Evolutionary conservation across 2,797 vertebrate genomes (phyloP), one percentile per base, ranked within the genome.

Genomic region (Spizella passerina): DNA sequence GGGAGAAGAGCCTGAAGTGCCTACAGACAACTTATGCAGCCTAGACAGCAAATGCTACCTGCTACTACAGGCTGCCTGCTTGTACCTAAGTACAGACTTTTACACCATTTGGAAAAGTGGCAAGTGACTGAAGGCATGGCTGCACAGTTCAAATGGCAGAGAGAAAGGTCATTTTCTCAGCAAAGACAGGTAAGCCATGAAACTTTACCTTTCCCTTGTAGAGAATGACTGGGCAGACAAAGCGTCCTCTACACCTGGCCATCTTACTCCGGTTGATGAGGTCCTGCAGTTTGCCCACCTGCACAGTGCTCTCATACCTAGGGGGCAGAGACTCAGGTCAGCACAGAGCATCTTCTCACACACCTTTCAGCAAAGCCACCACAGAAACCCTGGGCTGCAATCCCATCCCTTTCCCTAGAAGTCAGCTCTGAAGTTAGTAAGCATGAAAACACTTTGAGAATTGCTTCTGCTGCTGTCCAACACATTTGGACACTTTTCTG

Each of bases 141-240:
- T 81, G 49, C 19, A 22, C 20, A 34, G 44, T 12, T 92, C 68
- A 60, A 44, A 73, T 0, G 0, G 32, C 24, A 52, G 10, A 19
- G 23, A 93, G 36, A 82, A 86, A 81, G 65, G 41, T 55, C 3
- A 68, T 85, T 65, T 63, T 46, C 44, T 38, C 89, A 60, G 32
- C 30, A 49, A 63, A 71, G 53, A 57, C 44, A 90, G 49, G 66
- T 34, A 72, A 76, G 21, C 14, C 57, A 24, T 0, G 14, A 53
- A 72, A 61, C 41, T 93, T 97, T 98, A 99, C 99, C 99, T 99
- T 99, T 96, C 99, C 99, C 57, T 99, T 99, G 98, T 99, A 99
- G 63, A 99, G 98, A 96, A 99, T 99, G 97, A 99, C 99, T 0
- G 99, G 99, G 96, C 99, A 99, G 82, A 99, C 99, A 44, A 99